Evolutionary conservation across 2,888 invertebrate genomes (phyloP).

Genomic region (Flexamia atlantica): DNA sequence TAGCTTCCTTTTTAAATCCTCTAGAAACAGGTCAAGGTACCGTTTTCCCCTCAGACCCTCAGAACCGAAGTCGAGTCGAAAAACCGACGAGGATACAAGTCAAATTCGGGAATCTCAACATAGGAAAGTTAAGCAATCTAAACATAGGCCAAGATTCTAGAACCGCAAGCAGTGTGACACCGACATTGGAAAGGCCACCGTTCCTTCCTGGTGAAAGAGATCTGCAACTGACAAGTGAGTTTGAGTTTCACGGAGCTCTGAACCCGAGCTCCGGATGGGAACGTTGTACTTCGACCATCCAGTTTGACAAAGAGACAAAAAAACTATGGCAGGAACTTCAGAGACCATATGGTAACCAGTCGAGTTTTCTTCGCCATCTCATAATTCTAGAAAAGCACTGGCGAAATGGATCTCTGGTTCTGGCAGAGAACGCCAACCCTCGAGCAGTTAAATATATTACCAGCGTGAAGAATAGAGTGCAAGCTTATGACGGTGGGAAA

Average conservation of each 20-base stretch:
- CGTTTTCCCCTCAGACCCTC: conserved; percentile 44
- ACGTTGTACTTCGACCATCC: conserved; percentile 86
- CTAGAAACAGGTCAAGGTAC: conserved; percentile 55
- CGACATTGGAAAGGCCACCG: conserved; percentile 51
- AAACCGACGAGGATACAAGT: conserved; percentile 68
- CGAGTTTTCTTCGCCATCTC: conserved; percentile 89
- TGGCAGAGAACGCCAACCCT: conserved; percentile 85
- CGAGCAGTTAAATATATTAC: conserved; percentile 88
- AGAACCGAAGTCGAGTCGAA: conserved; percentile 42
- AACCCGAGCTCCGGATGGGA: conserved; percentile 86
- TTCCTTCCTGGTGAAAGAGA: conserved; percentile 90
- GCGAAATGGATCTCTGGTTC: conserved; percentile 86
- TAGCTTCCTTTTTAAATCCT: conserved; percentile 60
- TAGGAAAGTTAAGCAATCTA: conserved; percentile 69
- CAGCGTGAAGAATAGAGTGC: conserved; percentile 87
- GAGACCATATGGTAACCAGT: conserved; percentile 92
- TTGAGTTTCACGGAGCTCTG: conserved; percentile 85
- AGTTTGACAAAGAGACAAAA: conserved; percentile 90
- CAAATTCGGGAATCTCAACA: conserved; percentile 71
- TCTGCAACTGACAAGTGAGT: conserved; percentile 85
- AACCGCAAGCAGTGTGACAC: conserved; percentile 48
- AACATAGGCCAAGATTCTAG: conserved; percentile 69
- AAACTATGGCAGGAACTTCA: conserved; percentile 89
- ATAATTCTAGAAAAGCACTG: conserved; percentile 91
- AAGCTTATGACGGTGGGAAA: conserved; percentile 82